Evolutionary conservation across 2,113 vertebrate species (phyloP), one percentile per base, ranked within the genome.

Genomic region (Boulengerochromis microlepis): DNA sequence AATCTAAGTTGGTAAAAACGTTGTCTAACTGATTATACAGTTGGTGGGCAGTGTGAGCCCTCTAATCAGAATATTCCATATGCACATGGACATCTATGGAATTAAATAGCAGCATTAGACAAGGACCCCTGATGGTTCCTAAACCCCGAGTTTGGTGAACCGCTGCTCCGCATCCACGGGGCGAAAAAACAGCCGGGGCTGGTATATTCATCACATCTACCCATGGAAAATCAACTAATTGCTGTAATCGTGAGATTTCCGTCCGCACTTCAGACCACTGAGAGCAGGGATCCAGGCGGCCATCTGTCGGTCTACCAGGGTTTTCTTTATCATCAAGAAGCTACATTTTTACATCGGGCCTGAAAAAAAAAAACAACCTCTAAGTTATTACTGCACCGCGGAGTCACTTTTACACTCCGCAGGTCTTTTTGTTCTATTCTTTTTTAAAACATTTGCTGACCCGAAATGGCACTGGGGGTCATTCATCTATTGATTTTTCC

Each of bases 401-500:
- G 8, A 40, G 31, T 81, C 57, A 42, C 59, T 86, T 53, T 74
- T 82, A 59, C 82, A 47, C 57, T 71, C 86, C 45, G 52, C 56
- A 9, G 6, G 54, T 54, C 19, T 53, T 19, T 80, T 29, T 45
- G 5, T 81, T 40, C 4, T n/a, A 1, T 19, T 80, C 53, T 56
- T 80, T 87, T 64, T 80, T 54, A 7, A 61, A 64, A 54, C 91
- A 69, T 90, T 16, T 83, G 71, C 80, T 90, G 89, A 92, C 89
- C 93, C 87, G 76, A 83, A 87, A 81, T 91, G 90, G 19, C 84
- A 38, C 88, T 31, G 85, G 78, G 90, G 94, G 92, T 94, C 95
- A 92, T 86, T 89, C 92, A 86, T 86, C 94, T 90, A 95, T 94
- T 95, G 95, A 95, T 95, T 94, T 95, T 96, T 96, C 95, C 96